Evolutionary conservation across 2,888 invertebrate genomes (phyloP).

Genomic region (Drosophila aldrichi): DNA sequence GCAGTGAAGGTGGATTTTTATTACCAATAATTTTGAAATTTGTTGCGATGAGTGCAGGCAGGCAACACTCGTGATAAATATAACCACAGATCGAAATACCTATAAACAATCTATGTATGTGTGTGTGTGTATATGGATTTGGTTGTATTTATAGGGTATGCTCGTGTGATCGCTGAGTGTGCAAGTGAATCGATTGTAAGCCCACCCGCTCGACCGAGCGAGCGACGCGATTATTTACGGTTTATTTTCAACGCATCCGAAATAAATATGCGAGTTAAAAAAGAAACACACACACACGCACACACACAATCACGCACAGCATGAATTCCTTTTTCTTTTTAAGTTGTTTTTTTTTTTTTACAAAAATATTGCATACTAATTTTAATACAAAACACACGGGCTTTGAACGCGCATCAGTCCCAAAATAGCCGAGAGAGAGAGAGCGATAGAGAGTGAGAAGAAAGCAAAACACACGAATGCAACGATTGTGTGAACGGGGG

Average conservation of each 20-base stretch:
- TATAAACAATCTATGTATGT: conserved; percentile 27
- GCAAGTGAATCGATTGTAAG: conserved; percentile 80
- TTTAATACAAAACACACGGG: conserved; percentile 79
- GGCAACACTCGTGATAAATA: conserved; percentile 77
- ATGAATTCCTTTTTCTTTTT: conserved; percentile 51
- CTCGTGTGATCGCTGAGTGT: conserved; percentile 42
- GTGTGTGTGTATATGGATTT: background rate
- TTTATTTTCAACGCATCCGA: conserved; percentile 80
- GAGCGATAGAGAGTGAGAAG: conserved; percentile 15
- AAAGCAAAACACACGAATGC: conserved; percentile 38
- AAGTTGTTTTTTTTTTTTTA: conserved; percentile 24
- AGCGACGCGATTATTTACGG: conserved; percentile 78
- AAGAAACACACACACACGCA: conserved; percentile 51
- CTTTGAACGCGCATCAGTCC: conserved; percentile 70
- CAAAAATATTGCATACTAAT: conserved; percentile 81
- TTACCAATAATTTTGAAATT: conserved; percentile 77
- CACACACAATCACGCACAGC: conserved; percentile 44
- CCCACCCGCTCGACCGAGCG: conserved; percentile 53
- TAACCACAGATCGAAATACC: conserved; percentile 68
- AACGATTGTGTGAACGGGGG: conserved; percentile 12
- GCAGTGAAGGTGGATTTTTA: conserved; percentile 74
- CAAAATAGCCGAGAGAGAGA: conserved; percentile 55
- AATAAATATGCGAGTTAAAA: conserved; percentile 63
- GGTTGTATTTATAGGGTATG: conserved; percentile 16
- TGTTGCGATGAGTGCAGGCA: conserved; percentile 76